Evolutionary conservation across 2,888 invertebrate species (phyloP).

Genomic region (Resseliella maxima): DNA sequence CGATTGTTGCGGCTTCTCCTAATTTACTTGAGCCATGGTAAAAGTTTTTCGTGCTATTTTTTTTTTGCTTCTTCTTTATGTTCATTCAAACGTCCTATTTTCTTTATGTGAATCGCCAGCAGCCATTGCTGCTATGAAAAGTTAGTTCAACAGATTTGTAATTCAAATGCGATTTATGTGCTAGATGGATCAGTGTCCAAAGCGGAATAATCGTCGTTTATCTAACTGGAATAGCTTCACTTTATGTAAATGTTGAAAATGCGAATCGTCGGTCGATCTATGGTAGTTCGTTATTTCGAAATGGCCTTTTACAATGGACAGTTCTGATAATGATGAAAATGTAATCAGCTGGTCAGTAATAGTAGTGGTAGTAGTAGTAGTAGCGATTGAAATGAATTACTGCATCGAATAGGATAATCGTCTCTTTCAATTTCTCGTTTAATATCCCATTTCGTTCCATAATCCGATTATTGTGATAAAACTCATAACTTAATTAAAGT

Average conservation of each 20-base stretch:
- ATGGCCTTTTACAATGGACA: too few relatives aligned
- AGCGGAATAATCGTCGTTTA: not conserved
- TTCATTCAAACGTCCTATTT: not conserved
- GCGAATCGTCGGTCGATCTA: too few relatives aligned
- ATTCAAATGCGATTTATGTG: conserved; percentile 29
- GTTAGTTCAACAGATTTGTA: conserved; percentile 9
- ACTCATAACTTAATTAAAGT: conserved; percentile 31
- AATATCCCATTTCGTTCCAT: not conserved
- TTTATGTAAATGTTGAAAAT: not conserved
- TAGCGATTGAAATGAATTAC: not conserved
- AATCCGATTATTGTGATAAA: conserved; percentile 38
- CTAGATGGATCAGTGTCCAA: not conserved
- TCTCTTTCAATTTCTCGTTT: not conserved
- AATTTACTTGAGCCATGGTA: not conserved
- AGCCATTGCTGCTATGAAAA: not conserved
- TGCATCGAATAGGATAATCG: not conserved
- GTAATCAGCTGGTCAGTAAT: too few relatives aligned
- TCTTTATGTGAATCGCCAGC: not conserved
- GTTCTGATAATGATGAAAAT: too few relatives aligned
- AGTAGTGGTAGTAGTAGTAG: too few relatives aligned
- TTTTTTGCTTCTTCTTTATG: not conserved
- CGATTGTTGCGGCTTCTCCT: not conserved
- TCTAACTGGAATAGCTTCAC: not conserved
- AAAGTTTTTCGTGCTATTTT: not conserved
- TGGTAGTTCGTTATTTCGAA: too few relatives aligned